Evolutionary conservation across 2,888 invertebrate species (phyloP).

Genomic region (Eulithis testata): DNA sequence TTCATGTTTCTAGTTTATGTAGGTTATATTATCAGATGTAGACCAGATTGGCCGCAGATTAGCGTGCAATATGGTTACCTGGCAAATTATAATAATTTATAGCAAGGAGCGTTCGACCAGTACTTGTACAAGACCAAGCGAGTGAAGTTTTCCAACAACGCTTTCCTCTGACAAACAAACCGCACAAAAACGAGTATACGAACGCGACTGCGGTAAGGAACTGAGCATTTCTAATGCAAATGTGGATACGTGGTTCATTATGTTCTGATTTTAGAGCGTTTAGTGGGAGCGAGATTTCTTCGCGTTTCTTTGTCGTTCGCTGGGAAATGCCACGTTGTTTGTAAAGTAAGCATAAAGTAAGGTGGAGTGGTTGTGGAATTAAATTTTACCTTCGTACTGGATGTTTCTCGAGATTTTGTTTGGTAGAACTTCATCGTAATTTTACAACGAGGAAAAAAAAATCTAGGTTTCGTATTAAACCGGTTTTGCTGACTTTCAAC

Average conservation of each 20-base stretch:
- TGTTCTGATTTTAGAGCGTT: conserved; percentile 73
- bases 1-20: no score
- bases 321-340: conserved; percentile 38
- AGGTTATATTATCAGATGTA: no score
- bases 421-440: conserved; percentile 7
- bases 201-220: conserved; percentile 48
- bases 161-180: conserved; percentile 20
- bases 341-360: conserved; percentile 42
- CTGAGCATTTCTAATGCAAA: conserved; percentile 70
- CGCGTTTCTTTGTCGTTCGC: conserved; percentile 44
- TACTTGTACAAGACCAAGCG: no score
- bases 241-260: conserved; percentile 73
- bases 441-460: conserved; percentile 8
- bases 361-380: conserved; percentile 41
- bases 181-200: conserved; percentile 26
- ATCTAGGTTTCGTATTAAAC: background rate
- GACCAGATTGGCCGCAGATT: no score
- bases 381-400: conserved; percentile 33
- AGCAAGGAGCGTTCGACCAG: no score
- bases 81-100: no score
- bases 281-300: conserved; percentile 57
- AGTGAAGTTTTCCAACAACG: no score
- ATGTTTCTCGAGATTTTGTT: conserved; percentile 22
- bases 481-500: background rate
- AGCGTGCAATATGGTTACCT: no score